phyloP scores from a whole-genome alignment of 23 tunicate species.

The Halocynthia roretzi region DNA sequence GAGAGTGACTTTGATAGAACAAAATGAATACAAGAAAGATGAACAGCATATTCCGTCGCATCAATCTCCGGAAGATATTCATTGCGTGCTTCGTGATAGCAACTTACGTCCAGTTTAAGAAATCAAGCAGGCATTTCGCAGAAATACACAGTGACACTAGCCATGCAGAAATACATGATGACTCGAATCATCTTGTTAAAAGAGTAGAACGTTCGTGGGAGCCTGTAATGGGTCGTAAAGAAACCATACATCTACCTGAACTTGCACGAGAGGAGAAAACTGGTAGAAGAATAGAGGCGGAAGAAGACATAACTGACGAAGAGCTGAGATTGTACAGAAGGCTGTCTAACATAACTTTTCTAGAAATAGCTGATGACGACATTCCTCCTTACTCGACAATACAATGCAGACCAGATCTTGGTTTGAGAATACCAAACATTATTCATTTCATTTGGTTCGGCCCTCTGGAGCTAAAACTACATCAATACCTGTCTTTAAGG shows the following conservation, averaged over 20 bases:
- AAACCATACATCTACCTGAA: background rate
- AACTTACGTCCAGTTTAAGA: too few species aligned
- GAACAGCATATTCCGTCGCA: too few species aligned
- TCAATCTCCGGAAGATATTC: too few species aligned
- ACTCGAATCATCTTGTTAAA: too few species aligned
- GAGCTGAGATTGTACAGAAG: background rate
- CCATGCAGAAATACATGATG: too few species aligned
- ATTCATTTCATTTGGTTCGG: constrained; percentile 22
- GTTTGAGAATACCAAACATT: constrained; percentile 7
- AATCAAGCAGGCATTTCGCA: too few species aligned
- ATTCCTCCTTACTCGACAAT: constrained; percentile 9
- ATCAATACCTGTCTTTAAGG: constrained; percentile 18
- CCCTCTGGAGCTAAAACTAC: background rate
- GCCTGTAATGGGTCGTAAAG: too few species aligned
- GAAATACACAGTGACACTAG: too few species aligned
- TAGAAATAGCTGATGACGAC: background rate
- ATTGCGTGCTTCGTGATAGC: too few species aligned
- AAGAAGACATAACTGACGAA: background rate
- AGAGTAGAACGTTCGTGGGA: too few species aligned
- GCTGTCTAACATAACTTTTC: background rate
- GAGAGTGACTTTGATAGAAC: too few species aligned
- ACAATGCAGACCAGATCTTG: constrained; percentile 9
- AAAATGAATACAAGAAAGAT: too few species aligned
- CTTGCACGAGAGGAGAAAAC: background rate
- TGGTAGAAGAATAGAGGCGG: background rate